These are phyloP conservation scores for Macroglossus sobrinus DNA, from an alignment of 2,113 vertebrate genomes.

Conservation along the genomic window DNA sequence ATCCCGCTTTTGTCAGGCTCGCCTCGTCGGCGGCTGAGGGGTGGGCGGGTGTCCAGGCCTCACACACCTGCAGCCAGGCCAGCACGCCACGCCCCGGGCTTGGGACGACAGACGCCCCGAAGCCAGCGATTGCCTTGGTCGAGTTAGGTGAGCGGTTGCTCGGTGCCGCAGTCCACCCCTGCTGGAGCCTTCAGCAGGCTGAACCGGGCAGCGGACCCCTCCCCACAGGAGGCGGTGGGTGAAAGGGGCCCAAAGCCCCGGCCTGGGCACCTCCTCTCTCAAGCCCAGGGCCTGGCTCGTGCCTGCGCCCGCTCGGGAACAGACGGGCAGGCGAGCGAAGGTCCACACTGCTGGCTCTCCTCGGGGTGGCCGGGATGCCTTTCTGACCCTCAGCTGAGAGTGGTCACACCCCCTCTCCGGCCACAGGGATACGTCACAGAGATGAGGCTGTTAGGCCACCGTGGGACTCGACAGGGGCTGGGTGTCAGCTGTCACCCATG, in stretches of 20 bases:
- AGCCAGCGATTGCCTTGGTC: fast-evolving
- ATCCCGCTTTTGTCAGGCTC: fast-evolving
- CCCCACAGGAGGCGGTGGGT: fast-evolving
- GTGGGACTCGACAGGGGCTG: neutral
- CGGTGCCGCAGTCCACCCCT: fast-evolving
- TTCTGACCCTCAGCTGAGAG: neutral
- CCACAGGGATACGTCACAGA: fast-evolving
- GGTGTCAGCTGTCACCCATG: fast-evolving
- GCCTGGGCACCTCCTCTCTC: neutral
- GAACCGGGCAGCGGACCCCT: neutral
- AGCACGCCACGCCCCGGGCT: fast-evolving
- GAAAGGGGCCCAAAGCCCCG: neutral
- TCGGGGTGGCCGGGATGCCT: fast-evolving
- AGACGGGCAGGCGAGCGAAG: fast-evolving
- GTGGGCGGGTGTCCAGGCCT: fast-evolving
- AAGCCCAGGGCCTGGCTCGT: neutral
- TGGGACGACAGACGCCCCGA: fast-evolving
- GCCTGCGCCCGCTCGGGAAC: neutral
- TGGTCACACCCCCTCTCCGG: neutral
- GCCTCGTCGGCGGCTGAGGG: neutral
- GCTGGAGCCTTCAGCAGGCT: neutral
- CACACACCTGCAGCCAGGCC: fast-evolving
- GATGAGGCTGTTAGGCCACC: neutral
- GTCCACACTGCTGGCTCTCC: neutral
- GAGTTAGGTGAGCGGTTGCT: fast-evolving